Conservation (phyloP, 1,140 invertebrate genomes). For the Trachelipus rathkii region DNA sequence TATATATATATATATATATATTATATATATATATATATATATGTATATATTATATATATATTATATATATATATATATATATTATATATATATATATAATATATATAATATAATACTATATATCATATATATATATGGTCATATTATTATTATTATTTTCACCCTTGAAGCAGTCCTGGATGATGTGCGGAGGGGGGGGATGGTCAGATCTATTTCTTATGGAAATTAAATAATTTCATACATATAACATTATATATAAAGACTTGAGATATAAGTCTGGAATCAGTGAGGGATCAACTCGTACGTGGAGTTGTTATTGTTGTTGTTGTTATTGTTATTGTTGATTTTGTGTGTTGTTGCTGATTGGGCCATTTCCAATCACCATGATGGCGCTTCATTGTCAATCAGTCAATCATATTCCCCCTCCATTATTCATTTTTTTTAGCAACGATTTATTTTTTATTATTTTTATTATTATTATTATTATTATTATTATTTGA, state of each 20-base stretch:
- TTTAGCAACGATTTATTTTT: not conserved
- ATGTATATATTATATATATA: too few relatives aligned
- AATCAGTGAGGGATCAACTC: conserved; percentile 2
- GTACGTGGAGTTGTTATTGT: conserved; percentile 8
- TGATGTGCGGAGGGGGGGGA: conserved; percentile 6
- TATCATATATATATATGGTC: too few relatives aligned
- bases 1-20: too few relatives aligned
- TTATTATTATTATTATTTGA: too few relatives aligned
- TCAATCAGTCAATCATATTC: not conserved
- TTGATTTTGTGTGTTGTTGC: conserved; percentile 6
- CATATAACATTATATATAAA: conserved; percentile 11
- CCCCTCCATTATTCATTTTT: not conserved
- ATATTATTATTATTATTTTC: not conserved
- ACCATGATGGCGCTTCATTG: conserved; percentile 17
- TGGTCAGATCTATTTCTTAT: not conserved
- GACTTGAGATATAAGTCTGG: conserved; percentile 2
- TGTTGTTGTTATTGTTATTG: not conserved
- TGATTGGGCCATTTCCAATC: conserved; percentile 37
- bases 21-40: too few relatives aligned
- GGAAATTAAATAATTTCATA: not conserved
- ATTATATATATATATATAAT: too few relatives aligned
- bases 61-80: too few relatives aligned
- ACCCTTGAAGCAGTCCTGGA: conserved; percentile 5
- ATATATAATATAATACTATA: too few relatives aligned
- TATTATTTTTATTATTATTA: not conserved